These are phyloP conservation scores for Spilosoma lubricipeda DNA, from an alignment of 2,888 invertebrate species.

Conservation along the genomic window DNA sequence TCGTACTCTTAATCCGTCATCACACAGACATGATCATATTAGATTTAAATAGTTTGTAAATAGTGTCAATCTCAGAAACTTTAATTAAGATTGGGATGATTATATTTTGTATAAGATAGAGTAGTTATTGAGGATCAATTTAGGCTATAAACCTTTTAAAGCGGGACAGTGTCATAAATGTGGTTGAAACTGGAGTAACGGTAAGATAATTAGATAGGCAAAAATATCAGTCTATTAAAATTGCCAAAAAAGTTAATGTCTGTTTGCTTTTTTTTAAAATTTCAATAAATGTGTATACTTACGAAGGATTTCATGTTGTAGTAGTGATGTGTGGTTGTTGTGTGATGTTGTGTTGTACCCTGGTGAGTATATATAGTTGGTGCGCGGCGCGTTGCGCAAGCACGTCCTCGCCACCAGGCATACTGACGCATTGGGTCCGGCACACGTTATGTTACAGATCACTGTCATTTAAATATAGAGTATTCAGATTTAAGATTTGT, in stretches of 20 bases:
- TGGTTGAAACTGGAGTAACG: background rate
- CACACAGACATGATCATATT: too few species aligned
- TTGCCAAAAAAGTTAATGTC: background rate
- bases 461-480: background rate
- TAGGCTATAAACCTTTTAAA: background rate
- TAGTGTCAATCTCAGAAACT: background rate
- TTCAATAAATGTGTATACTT: constrained; percentile 21
- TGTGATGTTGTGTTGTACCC: constrained; percentile 11
- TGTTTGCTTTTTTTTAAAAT: background rate
- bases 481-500: background rate
- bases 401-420: constrained; percentile 11
- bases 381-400: constrained; percentile 5
- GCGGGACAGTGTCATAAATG: background rate
- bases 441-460: background rate
- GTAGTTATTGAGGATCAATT: background rate
- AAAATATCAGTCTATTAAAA: background rate
- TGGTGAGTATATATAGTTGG: constrained; percentile 14
- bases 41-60: too few species aligned
- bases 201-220: background rate
- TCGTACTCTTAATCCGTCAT: too few species aligned
- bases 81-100: background rate
- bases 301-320: constrained; percentile 46
- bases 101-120: background rate
- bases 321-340: constrained; percentile 9
- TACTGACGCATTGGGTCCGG: background rate